phyloP scores from a whole-genome alignment of 2,797 vertebrate species.

The Diglossa cyanea region DNA sequence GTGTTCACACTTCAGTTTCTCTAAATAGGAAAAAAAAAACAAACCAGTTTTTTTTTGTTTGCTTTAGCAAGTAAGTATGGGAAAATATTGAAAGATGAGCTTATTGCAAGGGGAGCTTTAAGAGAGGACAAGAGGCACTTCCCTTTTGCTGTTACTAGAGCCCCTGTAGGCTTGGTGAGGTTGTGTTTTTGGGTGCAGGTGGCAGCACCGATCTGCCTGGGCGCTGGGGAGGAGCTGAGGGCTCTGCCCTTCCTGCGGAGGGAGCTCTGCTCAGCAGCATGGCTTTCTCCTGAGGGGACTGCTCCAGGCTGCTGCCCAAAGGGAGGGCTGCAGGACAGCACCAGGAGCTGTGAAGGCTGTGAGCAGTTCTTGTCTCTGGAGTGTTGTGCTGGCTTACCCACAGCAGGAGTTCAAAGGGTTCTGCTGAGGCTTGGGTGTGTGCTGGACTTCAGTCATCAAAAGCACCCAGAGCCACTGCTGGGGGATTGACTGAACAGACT shows the following conservation, averaged over 20 bases:
- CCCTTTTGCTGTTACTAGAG: neutral
- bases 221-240: neutral
- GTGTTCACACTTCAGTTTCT: neutral
- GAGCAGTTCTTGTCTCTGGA: neutral
- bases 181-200: neutral
- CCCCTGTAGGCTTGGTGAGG: neutral
- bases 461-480: neutral
- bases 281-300: neutral
- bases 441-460: neutral
- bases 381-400: neutral
- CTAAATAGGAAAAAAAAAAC: neutral
- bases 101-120: neutral
- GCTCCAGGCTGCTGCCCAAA: neutral
- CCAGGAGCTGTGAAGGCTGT: neutral
- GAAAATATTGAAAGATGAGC: neutral
- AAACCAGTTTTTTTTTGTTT: neutral
- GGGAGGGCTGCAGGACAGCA: neutral
- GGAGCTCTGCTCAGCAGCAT: neutral
- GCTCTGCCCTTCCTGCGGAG: neutral
- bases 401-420: neutral
- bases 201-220: neutral
- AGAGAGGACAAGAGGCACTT: neutral
- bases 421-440: neutral
- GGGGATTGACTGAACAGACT: neutral
- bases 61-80: neutral